phyloP scores from a whole-genome alignment of 2,888 invertebrate genomes.

The Drosophila ustulata region DNA sequence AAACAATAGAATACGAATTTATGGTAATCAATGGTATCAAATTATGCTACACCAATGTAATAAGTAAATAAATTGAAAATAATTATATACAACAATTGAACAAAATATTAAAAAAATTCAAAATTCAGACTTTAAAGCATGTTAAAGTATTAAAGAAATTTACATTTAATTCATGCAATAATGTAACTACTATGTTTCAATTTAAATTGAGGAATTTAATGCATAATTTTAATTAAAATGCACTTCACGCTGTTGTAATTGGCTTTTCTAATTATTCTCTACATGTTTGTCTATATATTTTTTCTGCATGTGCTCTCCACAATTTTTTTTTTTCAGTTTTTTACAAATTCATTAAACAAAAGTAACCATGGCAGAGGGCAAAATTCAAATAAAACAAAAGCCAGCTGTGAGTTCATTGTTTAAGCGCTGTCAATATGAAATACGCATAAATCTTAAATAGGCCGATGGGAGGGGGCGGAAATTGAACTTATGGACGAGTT shows the following conservation, averaged over 20 bases:
- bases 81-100: no score
- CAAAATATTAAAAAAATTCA: no score
- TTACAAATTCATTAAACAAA: conserved; percentile 44
- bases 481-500: conserved; percentile 12
- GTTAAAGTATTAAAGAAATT: background rate
- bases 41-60: no score
- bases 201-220: background rate
- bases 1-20: background rate
- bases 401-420: conserved; percentile 70
- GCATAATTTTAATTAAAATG: conserved; percentile 10
- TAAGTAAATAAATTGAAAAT: no score
- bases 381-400: conserved; percentile 18
- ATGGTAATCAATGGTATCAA: no score
- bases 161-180: no score
- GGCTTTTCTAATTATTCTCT: background rate
- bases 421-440: conserved; percentile 71
- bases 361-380: conserved; percentile 57
- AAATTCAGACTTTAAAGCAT: no score
- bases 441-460: conserved; percentile 63
- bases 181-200: no score
- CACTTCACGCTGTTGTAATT: conserved; percentile 7
- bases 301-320: background rate
- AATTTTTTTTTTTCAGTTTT: conserved; percentile 25
- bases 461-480: conserved; percentile 7
- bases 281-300: background rate